A percentile compares a stretch with the other conserved stretches of the same genome.
Evolutionary conservation across 1,140 invertebrate genomes (phyloP).

Genomic region (Leptoteleia sp.): DNA sequence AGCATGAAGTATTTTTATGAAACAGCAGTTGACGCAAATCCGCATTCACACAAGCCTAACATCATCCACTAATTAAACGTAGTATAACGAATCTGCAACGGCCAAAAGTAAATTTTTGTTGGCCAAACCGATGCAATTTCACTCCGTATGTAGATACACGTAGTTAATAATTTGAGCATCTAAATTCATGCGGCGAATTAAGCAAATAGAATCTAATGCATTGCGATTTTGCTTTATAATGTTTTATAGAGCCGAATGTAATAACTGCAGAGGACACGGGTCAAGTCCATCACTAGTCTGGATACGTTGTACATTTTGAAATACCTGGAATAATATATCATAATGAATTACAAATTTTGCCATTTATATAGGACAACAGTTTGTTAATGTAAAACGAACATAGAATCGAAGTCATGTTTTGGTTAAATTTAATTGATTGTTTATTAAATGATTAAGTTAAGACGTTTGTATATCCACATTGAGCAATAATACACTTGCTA

Average conservation of each 20-base stretch:
- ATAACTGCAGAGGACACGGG: conserved; percentile 32
- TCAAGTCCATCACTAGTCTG: conserved; percentile 44
- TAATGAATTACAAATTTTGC: conserved; percentile 12
- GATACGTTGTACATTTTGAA: conserved; percentile 26
- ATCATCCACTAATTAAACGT: conserved; percentile 8
- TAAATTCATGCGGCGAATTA: conserved; percentile 27
- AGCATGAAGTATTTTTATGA: conserved; percentile 10
- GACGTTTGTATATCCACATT: conserved; percentile 43
- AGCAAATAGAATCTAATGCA: conserved; percentile 41
- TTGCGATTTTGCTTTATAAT: conserved; percentile 46
- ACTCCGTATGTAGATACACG: conserved; percentile 51
- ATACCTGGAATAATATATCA: conserved; percentile 1
- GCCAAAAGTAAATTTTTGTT: conserved; percentile 18
- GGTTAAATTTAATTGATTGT: conserved; percentile 8
- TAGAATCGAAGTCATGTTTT: conserved; percentile 2
- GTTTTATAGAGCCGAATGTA: conserved; percentile 48
- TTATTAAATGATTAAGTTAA: not conserved
- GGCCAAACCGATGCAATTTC: conserved; percentile 27
- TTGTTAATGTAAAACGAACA: not conserved
- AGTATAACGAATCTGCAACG: conserved; percentile 22
- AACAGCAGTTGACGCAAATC: not conserved
- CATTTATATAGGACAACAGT: not conserved
- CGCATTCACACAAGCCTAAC: conserved; percentile 22
- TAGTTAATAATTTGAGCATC: conserved; percentile 38
- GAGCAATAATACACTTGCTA: conserved; percentile 12